Conservation (phyloP, 1,140 invertebrate species). For the Oscheius sp. region DNA sequence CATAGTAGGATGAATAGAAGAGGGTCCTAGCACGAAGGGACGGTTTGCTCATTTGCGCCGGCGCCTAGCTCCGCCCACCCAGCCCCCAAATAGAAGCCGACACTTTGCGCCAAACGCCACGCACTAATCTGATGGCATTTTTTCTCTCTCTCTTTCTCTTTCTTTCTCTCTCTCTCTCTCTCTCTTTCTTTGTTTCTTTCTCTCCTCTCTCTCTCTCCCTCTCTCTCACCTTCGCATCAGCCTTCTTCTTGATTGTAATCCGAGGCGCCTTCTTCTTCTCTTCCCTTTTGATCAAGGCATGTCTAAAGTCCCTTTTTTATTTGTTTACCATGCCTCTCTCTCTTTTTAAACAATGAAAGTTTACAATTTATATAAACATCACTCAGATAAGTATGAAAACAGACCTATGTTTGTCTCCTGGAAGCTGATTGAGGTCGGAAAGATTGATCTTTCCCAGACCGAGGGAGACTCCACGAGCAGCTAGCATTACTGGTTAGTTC, state of each 20-base stretch:
- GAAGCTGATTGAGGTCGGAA: slow-evolving; percentile 52
- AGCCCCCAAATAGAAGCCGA: not conserved
- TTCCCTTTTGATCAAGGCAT: not conserved
- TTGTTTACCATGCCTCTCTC: not conserved
- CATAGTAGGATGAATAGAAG: slow-evolving; percentile 18
- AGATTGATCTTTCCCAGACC: slow-evolving; percentile 56
- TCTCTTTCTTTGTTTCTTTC: not conserved
- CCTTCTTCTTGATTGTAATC: slow-evolving; percentile 50
- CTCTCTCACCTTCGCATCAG: slow-evolving; percentile 52
- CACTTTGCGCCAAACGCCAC: no score
- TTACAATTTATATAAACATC: no score
- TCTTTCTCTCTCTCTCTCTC: not conserved
- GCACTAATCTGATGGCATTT: no score
- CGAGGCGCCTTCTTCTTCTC: slow-evolving; percentile 48
- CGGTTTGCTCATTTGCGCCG: slow-evolving; percentile 5
- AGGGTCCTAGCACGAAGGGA: slow-evolving; percentile 8
- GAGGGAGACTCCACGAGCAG: slow-evolving; percentile 54
- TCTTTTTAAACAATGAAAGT: no score
- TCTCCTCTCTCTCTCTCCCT: not conserved
- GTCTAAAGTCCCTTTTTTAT: not conserved
- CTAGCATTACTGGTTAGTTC: no score
- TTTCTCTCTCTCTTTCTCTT: no score
- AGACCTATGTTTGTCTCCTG: slow-evolving; percentile 7
- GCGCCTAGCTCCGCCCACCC: not conserved
- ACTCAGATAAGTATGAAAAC: no score